Base-by-base conservation (phyloP, 2,113 vertebrate species). In the Eidolon helvum region DNA sequence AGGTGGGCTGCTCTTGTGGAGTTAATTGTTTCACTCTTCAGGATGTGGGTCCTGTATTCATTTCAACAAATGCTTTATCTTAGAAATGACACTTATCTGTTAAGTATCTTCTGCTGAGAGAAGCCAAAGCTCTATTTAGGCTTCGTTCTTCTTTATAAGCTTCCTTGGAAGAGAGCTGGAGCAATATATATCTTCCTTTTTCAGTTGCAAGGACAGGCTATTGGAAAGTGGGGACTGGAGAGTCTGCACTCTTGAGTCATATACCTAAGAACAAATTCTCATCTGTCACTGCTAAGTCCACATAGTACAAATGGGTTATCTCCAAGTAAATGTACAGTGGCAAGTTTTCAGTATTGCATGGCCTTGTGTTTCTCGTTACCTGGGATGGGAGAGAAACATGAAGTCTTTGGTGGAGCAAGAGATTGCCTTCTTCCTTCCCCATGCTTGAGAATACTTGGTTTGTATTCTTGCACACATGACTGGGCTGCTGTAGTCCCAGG, bases 1-100 rank as follows among this genome's bases (percentile, higher is more conserved):
- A 72, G 40, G 84, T 71, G 14, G 43, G 35, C 83, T 87, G 26
- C 26, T 85, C 9, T 61, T 91, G 69, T 66, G 50, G n/a, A 83
- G 40, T 83, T 43, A 59, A 18, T 43, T 22, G 21, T 91, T 87
- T 75, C 48, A 55, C 35, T 68, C 40, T 61, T 43, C 48, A n/a
- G n/a, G 35, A 82, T 89, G 45, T 28, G 28, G 43, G 16, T 16
- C 50, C 35, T 74, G 16, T 89, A 0, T 91, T 74, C 55, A 38
- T 92, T 92, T 91, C 63, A 65, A 12, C 50, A 59, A 74, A 26
- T 85, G 16, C 78, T 91, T 91, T 92, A 82, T 80, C 59, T 84
- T 83, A 50, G n/a, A 59, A 69, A 61, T 4, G 19, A 55, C 26
- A 22, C 48, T 38, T 53, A 18, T 66, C 77, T 92, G 12, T 53